Conservation (phyloP, 37 sponge, comb jelly and placozoan species). For the Aplysina aerophoba region DNA sequence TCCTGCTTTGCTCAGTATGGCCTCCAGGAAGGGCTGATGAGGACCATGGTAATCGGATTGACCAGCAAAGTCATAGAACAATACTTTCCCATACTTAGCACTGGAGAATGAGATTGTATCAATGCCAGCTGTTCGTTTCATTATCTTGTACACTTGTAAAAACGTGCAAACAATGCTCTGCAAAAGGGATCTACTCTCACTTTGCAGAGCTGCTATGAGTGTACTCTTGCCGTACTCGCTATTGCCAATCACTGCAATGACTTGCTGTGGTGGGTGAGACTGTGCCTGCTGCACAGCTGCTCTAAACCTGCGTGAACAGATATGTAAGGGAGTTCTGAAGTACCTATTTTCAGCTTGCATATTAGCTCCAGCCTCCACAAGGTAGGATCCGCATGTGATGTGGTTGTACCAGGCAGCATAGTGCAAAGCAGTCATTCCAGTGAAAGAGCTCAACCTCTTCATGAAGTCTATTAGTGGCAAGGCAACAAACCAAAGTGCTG, state of each 20-base stretch:
- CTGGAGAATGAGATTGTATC: neutral
- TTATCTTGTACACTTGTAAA: no score
- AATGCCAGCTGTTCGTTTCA: constrained; percentile 27
- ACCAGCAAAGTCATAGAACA: constrained; percentile 43
- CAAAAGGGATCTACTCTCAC: neutral
- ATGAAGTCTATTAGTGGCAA: no score
- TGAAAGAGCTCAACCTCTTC: no score
- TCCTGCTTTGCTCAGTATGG: neutral
- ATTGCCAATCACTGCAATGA: no score
- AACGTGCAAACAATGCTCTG: neutral
- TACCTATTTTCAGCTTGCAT: neutral
- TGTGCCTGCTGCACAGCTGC: neutral
- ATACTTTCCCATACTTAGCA: constrained; percentile 1
- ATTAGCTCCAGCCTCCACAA: neutral
- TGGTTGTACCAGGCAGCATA: neutral
- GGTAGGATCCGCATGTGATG: no score
- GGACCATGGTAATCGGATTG: constrained; percentile 34
- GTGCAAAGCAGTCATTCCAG: neutral
- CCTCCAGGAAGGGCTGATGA: constrained; percentile 23
- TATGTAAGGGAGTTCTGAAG: neutral
- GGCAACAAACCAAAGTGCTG: no score
- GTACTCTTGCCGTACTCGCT: no score
- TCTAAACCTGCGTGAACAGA: neutral
- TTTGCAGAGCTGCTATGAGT: neutral
- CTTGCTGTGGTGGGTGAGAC: neutral